These are phyloP conservation scores for Hemiscyllium ocellatum DNA, from an alignment of 2,113 vertebrate genomes.

Conservation along the genomic window DNA sequence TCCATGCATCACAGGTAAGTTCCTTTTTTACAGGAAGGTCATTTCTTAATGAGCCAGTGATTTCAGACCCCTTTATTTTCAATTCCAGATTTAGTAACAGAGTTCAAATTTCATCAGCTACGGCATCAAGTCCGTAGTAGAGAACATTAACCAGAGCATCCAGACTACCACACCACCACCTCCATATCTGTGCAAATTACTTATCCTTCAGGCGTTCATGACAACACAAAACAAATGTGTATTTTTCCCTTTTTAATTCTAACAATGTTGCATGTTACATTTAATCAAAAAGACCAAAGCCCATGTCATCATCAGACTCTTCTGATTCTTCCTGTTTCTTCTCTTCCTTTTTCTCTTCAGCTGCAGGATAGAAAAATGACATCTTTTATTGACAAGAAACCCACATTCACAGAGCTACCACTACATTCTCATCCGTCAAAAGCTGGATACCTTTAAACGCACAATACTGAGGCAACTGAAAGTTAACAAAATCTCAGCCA, in stretches of 20 bases:
- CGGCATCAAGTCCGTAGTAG: too few relatives aligned
- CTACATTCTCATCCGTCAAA: not conserved
- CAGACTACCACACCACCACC: too few relatives aligned
- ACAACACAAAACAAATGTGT: not conserved
- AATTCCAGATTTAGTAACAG: too few relatives aligned
- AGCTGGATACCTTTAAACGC: not conserved
- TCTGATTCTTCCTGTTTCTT: conserved; percentile 96
- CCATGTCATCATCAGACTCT: conserved; percentile 97
- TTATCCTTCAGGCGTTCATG: too few relatives aligned
- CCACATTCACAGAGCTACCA: not conserved
- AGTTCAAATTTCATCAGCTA: too few relatives aligned
- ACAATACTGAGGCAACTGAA: not conserved
- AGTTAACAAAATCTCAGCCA: not conserved
- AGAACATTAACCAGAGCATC: too few relatives aligned
- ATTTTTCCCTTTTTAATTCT: not conserved
- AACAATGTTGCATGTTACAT: conserved; percentile 29
- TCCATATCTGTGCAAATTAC: too few relatives aligned
- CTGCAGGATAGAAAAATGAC: conserved; percentile 52
- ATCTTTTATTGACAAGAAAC: not conserved
- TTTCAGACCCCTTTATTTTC: too few relatives aligned
- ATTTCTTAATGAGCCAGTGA: too few relatives aligned
- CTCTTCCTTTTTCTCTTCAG: conserved; percentile 93
- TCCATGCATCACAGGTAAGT: too few relatives aligned
- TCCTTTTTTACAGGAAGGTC: too few relatives aligned
- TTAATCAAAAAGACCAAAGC: conserved; percentile 98